A percentile compares a stretch with the other conserved stretches of the same genome.
Conservation (phyloP, 2,888 invertebrate species). For the Drosophila parthenogenetica region DNA sequence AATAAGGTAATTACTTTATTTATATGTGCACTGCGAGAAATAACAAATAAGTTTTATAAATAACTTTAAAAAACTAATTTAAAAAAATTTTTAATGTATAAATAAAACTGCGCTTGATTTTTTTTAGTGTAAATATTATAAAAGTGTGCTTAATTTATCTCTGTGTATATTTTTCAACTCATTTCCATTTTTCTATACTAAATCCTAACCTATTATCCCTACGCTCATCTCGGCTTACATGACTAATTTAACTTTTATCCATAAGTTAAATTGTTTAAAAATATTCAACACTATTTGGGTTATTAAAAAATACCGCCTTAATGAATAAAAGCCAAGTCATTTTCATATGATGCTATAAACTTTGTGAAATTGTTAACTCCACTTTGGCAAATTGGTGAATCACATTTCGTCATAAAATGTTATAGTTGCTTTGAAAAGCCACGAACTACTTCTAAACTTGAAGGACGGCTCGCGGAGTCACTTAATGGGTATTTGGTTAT, state of each 20-base stretch:
- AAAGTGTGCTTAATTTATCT: not conserved
- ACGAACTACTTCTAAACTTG: slow-evolving; percentile 18
- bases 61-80: too few species aligned
- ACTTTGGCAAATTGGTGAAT: slow-evolving; percentile 25
- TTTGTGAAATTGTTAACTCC: slow-evolving; percentile 2
- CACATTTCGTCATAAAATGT: slow-evolving; percentile 27
- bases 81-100: too few species aligned
- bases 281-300: slow-evolving; percentile 21
- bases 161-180: too few species aligned
- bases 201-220: too few species aligned
- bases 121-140: too few species aligned
- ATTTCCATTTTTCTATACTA: too few species aligned
- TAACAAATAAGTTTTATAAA: too few species aligned
- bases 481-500: not conserved
- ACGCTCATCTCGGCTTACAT: not conserved
- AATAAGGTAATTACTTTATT: not conserved
- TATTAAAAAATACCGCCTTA: slow-evolving; percentile 14
- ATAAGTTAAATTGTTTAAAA: slow-evolving; percentile 31
- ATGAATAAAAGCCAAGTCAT: slow-evolving; percentile 16
- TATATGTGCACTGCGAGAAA: not conserved
- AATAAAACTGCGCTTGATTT: too few species aligned
- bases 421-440: slow-evolving; percentile 11
- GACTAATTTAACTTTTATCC: slow-evolving; percentile 26
- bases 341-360: slow-evolving; percentile 19
- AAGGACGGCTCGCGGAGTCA: slow-evolving; percentile 19